Evolutionary conservation across 2,888 invertebrate genomes (phyloP).

Genomic region (Allophyes oxyacanthae): DNA sequence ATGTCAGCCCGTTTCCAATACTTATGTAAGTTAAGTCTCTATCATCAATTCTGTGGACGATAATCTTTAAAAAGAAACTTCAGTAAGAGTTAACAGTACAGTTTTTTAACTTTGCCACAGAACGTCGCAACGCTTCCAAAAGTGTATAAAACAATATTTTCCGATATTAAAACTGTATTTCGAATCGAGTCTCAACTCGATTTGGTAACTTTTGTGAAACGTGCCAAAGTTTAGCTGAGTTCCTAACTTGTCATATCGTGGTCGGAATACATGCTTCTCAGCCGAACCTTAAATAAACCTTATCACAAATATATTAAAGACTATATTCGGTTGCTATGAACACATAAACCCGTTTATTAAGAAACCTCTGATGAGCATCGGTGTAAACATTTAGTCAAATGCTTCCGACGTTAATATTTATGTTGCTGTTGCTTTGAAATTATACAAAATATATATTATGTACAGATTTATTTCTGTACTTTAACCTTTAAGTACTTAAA

Average conservation of each 20-base stretch:
- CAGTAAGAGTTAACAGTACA: not conserved
- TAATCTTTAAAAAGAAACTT: no score
- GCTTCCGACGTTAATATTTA: conserved; percentile 40
- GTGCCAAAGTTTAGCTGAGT: conserved; percentile 66
- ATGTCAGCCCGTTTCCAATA: no score
- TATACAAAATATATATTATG: conserved; percentile 28
- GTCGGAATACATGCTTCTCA: conserved; percentile 54
- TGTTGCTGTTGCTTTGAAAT: conserved; percentile 38
- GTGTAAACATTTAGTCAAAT: conserved; percentile 52
- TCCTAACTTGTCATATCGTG: conserved; percentile 64
- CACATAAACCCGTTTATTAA: conserved; percentile 35
- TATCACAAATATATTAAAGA: conserved; percentile 35
- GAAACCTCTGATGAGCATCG: conserved; percentile 55
- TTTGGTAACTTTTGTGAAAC: conserved; percentile 69
- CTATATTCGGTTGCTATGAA: conserved; percentile 25
- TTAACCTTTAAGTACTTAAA: conserved; percentile 9
- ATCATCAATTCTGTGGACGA: no score
- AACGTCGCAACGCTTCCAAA: conserved; percentile 26
- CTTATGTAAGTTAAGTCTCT: no score
- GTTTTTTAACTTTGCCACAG: conserved; percentile 27
- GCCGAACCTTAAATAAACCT: conserved; percentile 26
- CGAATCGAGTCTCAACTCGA: conserved; percentile 65
- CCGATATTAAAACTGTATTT: conserved; percentile 68
- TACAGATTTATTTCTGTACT: conserved; percentile 36
- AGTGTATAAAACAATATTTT: conserved; percentile 61